These are phyloP conservation scores for Lutraria rhynchaena DNA, from an alignment of 1,140 invertebrate genomes.

Conservation along the genomic window DNA sequence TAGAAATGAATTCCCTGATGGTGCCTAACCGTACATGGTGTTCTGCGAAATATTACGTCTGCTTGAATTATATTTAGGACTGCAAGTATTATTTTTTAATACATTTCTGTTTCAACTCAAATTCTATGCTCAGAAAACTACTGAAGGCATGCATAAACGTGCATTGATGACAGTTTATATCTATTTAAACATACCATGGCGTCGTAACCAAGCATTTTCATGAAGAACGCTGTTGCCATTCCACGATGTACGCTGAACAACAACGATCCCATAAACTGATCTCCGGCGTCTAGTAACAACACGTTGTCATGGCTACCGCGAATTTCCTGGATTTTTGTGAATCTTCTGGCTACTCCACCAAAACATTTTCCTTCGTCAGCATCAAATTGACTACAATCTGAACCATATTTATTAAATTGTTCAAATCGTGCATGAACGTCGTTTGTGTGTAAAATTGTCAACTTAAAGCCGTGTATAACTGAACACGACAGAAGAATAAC, in stretches of 20 bases:
- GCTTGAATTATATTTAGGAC: no score
- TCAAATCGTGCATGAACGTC: constrained; percentile 94
- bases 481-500: no score
- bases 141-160: no score
- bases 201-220: constrained; percentile 90
- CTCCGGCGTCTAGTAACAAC: constrained; percentile 92
- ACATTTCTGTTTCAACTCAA: no score
- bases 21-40: no score
- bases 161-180: no score
- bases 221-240: constrained; percentile 88
- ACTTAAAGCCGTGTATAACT: constrained; percentile 36
- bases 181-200: constrained; percentile 90
- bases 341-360: constrained; percentile 90
- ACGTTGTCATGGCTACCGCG: constrained; percentile 83
- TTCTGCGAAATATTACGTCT: no score
- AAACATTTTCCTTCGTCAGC: constrained; percentile 86
- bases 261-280: constrained; percentile 93
- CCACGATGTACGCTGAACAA: constrained; percentile 92
- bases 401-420: constrained; percentile 86
- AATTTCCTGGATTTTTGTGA: constrained; percentile 80
- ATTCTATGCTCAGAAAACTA: no score
- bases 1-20: no score
- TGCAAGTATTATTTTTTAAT: no score
- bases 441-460: constrained; percentile 95
- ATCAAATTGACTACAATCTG: constrained; percentile 84